These are phyloP conservation scores for Oryzias sinensis DNA, from an alignment of 2,797 vertebrate genomes.

Conservation along the genomic window DNA sequence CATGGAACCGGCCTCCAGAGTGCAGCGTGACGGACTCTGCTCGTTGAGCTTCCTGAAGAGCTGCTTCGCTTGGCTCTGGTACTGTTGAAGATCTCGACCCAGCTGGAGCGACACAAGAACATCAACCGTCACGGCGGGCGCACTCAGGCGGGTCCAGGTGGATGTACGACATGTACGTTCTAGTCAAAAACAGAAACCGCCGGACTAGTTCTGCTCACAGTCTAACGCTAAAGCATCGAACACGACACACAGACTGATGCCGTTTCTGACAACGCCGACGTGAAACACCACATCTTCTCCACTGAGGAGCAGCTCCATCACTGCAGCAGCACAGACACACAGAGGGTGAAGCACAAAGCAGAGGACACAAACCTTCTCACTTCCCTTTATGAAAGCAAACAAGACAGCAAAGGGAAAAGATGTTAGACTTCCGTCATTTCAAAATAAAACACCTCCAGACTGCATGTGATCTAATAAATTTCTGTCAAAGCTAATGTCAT, in stretches of 20 bases:
- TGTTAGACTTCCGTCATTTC: conserved; percentile 50
- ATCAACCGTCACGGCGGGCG: conserved; percentile 5
- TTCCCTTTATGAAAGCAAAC: conserved; percentile 78
- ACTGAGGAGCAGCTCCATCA: not conserved
- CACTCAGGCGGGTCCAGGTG: not conserved
- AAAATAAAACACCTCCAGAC: conserved; percentile 25
- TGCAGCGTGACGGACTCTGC: conserved; percentile 95
- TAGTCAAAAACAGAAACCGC: too few relatives aligned
- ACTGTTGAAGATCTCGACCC: conserved; percentile 95
- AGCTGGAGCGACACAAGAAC: conserved; percentile 75
- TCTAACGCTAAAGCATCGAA: too few relatives aligned
- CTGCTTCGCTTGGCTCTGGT: conserved; percentile 97
- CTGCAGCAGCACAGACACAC: conserved; percentile 43
- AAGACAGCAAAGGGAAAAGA: conserved; percentile 58
- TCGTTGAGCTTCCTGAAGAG: conserved; percentile 97
- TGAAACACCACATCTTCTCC: not conserved
- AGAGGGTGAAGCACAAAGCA: conserved; percentile 43
- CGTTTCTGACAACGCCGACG: conserved; percentile 13
- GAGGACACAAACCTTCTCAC: conserved; percentile 81
- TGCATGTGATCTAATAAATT: too few relatives aligned
- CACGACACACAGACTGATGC: conserved; percentile 4
- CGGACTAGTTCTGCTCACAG: too few relatives aligned
- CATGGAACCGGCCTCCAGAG: conserved; percentile 92
- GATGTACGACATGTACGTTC: too few relatives aligned
- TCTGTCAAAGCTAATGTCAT: too few relatives aligned